Base-by-base conservation (phyloP, 2,113 vertebrate species). In the Siphamia tubifer region DNA sequence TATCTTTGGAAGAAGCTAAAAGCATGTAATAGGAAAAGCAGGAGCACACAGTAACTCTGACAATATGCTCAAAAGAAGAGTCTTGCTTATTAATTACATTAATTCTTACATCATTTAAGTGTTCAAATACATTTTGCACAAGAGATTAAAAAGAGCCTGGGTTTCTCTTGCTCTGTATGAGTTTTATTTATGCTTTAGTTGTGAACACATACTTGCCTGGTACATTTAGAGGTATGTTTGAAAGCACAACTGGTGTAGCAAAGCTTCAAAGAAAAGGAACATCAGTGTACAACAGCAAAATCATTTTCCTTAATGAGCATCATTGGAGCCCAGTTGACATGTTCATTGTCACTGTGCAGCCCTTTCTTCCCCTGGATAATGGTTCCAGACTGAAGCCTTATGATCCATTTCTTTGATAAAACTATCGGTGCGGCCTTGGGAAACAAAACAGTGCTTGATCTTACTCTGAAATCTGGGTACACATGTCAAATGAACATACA, bases 231-330 rank as follows among this genome's bases (percentile, higher is more conserved):
- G 3, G 19, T 56, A 16, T 71, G 35, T 56, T 31, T 68, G 17
- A 49, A 10, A 31, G 15, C 11, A 6, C 32, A 34, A 31, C 24
- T 36, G 57, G 11, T 16, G 17, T 7, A 43, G 24, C 32, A 31
- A 32, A 56, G 20, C 49, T 53, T 73, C 39, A 62, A 78, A 77
- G 34, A 49, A 34, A 40, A 27, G 58, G 15, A 15, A 36, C 52
- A 38, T 60, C 2, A 20, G 55, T 54, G 63, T 60, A 35, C 4
- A 72, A 68, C 28, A 35, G 69, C 20, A 47, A 58, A 68, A 56
- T 83, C 49, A 51, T 74, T 83, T 68, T 79, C 56, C 43, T 60
- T 81, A 77, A 83, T 69, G 55, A 83, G 58, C 62, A 25, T 54
- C 20, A 66, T 27, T 57, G 32, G 62, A 44, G 55, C 52, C 27